Base-by-base conservation (phyloP, 2,113 vertebrate species). In the Zootoca vivipara region DNA sequence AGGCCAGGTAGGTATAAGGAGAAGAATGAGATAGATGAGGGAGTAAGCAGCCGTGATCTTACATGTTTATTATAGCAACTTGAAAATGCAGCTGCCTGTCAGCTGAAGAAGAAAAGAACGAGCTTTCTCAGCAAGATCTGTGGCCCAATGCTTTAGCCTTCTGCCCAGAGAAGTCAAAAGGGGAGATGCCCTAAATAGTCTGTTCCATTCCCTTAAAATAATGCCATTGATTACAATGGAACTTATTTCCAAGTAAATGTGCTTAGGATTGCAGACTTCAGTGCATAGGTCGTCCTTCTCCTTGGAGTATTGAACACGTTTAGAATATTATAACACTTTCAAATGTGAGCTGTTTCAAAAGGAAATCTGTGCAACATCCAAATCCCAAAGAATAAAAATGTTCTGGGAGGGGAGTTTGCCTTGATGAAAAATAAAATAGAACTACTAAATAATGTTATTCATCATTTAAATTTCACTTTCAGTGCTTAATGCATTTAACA, bases 61-160 rank as follows among this genome's bases (percentile, higher is more conserved):
- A 79, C 90, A 93, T 91, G 94, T 91, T 94, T 93, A 93, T 93
- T 93, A 93, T 93, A 94, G 85, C 91, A 42, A 0, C 88, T 96
- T 94, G 90, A 94, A 93, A 91, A 92, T 78, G 85, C 79, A 89
- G 30, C 94, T 94, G 94, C 89, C 94, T 56, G 70, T 95, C 92
- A 26, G 0, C 67, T 77, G 62, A 86, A 84, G 80, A 88, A 93
- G 88, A 91, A 85, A 94, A 72, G 83, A 69, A 87, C 78, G 84
- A 86, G 1, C 85, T 56, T 93, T 94, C 67, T 83, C 65, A 85
- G 84, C 88, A 88, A 74, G 52, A 91, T 13, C 10, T 64, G 56
- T 46, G 7, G 2, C 33, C 77, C 56, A 58, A 1, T 33, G 67
- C 24, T 72, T 69, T 18, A 13, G 38, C 56, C 40, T 77, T 35